phyloP scores from a whole-genome alignment of 2,888 invertebrate species.

The Arge pagana region DNA sequence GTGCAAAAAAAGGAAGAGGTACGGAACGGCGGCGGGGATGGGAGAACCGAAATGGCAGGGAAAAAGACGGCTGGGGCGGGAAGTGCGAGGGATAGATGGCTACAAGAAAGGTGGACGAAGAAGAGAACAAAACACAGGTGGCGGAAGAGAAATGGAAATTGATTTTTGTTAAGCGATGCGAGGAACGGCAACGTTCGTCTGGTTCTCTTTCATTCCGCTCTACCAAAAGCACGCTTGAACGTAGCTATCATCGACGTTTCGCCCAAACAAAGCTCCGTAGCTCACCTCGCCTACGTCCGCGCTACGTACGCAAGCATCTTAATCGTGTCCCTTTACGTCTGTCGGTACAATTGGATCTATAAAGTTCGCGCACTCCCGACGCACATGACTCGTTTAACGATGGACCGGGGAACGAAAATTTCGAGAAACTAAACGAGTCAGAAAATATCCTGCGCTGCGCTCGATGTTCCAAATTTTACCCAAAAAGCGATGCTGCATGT shows the following conservation, averaged over 20 bases:
- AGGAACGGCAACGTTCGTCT: slow-evolving; percentile 10
- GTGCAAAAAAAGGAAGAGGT: background rate
- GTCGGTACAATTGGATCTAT: no score
- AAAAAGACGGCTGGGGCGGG: background rate
- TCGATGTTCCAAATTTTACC: no score
- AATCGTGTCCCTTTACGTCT: no score
- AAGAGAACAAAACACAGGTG: background rate
- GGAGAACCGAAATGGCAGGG: background rate
- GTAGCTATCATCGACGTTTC: slow-evolving; percentile 3
- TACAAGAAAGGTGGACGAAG: slow-evolving; percentile 2
- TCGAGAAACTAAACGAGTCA: no score
- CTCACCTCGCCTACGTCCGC: background rate
- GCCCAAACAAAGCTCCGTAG: background rate
- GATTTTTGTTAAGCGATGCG: slow-evolving; percentile 19
- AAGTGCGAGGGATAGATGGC: background rate
- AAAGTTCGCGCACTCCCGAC: no score
- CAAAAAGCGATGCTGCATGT: no score
- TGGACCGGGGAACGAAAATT: no score
- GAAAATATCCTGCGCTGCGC: no score
- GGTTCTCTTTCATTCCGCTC: slow-evolving; percentile 20
- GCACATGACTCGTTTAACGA: no score
- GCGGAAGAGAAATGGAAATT: slow-evolving; percentile 18
- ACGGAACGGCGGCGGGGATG: background rate
- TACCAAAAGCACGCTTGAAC: slow-evolving; percentile 19
- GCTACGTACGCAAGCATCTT: no score